These are phyloP conservation scores for Probaryconus sp. DNA, from an alignment of 1,140 invertebrate genomes.

Conservation along the genomic window DNA sequence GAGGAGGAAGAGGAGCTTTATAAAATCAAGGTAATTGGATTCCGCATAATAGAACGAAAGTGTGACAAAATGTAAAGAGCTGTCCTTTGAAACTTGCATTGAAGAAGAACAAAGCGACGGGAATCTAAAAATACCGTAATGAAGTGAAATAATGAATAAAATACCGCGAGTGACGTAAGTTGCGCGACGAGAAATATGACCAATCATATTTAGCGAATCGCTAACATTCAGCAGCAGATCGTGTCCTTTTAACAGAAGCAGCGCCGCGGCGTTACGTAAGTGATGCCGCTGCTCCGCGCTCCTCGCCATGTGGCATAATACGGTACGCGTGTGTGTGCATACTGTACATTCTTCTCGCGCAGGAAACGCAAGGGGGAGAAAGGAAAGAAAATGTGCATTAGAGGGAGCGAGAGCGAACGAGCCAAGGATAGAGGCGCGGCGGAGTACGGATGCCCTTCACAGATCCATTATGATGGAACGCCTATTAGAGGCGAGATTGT, in stretches of 20 bases:
- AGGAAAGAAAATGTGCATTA: slow-evolving; percentile 51
- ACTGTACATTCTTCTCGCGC: slow-evolving; percentile 56
- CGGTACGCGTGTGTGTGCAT: slow-evolving; percentile 49
- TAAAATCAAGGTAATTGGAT: too few species aligned
- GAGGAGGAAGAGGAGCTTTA: too few species aligned
- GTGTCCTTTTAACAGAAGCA: slow-evolving; percentile 49
- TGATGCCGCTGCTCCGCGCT: slow-evolving; percentile 53
- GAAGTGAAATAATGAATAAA: slow-evolving; percentile 47
- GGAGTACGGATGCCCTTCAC: slow-evolving; percentile 69
- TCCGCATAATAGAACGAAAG: too few species aligned
- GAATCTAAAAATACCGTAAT: slow-evolving; percentile 52
- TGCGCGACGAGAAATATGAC: slow-evolving; percentile 4
- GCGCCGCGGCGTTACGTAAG: slow-evolving; percentile 56
- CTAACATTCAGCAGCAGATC: slow-evolving; percentile 11
- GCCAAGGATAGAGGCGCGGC: slow-evolving; percentile 46
- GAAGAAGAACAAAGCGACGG: slow-evolving; percentile 40
- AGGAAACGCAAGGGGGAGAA: slow-evolving; percentile 61
- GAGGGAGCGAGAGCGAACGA: slow-evolving; percentile 50
- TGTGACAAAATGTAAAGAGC: slow-evolving; percentile 17
- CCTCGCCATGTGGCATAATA: slow-evolving; percentile 53
- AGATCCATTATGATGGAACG: slow-evolving; percentile 75
- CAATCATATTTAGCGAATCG: slow-evolving; percentile 8
- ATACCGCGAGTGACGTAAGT: slow-evolving; percentile 30
- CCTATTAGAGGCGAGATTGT: slow-evolving; percentile 77
- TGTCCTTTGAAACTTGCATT: slow-evolving; percentile 7